phyloP scores from a whole-genome alignment of 2,888 invertebrate species.

The Meganola albula region DNA sequence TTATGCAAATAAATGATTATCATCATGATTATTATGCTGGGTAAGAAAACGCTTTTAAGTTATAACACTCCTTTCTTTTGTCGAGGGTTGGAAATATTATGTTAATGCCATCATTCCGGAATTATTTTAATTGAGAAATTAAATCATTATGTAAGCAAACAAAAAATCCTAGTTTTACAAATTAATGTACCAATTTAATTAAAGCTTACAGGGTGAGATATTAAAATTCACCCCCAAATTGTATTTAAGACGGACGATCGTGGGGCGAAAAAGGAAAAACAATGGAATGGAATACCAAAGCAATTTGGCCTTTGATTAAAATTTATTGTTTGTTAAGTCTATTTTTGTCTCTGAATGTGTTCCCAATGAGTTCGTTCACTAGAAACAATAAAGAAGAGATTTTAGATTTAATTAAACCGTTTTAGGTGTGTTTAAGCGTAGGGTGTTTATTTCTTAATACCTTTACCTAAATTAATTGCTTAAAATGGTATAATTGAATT shows the following conservation, averaged over 20 bases:
- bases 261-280: constrained; percentile 40
- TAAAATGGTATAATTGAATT: too few species aligned
- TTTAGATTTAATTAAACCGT: constrained; percentile 1
- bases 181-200: constrained; percentile 25
- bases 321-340: constrained; percentile 54
- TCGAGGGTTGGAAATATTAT: too few species aligned
- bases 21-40: too few species aligned
- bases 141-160: too few species aligned
- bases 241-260: constrained; percentile 37
- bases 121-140: too few species aligned
- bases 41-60: too few species aligned
- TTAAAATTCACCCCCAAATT: constrained; percentile 42
- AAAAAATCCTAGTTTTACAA: constrained; percentile 10
- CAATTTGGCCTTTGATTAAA: constrained; percentile 60
- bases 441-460: too few species aligned
- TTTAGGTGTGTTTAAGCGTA: neutral
- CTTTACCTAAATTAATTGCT: too few species aligned
- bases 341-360: constrained; percentile 39
- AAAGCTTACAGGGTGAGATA: constrained; percentile 36
- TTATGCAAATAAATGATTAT: too few species aligned
- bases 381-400: constrained; percentile 19
- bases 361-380: constrained; percentile 23
- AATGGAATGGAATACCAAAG: constrained; percentile 45
- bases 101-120: too few species aligned
- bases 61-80: too few species aligned